Evolutionary conservation across 2,888 invertebrate genomes (phyloP).

Genomic region (Emesis castigata): DNA sequence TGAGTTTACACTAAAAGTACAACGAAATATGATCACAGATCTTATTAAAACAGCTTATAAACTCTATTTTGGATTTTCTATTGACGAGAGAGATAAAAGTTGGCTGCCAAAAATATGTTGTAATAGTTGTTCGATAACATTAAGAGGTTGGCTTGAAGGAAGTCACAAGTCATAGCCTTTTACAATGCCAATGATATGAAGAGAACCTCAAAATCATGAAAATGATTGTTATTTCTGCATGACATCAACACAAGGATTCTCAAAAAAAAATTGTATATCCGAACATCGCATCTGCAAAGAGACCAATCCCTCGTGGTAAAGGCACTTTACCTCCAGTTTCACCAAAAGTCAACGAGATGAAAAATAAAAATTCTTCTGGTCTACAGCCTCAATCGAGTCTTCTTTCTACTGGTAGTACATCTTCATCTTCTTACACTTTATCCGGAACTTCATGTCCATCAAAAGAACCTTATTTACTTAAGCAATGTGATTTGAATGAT

Average conservation of each 20-base stretch:
- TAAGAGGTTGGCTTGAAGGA: slow-evolving; percentile 21
- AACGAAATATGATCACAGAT: slow-evolving; percentile 3
- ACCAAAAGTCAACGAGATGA: background rate
- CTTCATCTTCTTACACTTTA: background rate
- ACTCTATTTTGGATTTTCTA: slow-evolving; percentile 14
- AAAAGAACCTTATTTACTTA: slow-evolving; percentile 18
- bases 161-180: slow-evolving; percentile 24
- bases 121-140: slow-evolving; percentile 26
- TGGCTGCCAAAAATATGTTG: slow-evolving; percentile 16
- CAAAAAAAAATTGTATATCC: slow-evolving; percentile 21
- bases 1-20: slow-evolving; percentile 3
- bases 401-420: background rate
- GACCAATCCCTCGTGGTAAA: slow-evolving; percentile 17
- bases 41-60: slow-evolving; percentile 16
- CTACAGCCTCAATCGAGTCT: background rate
- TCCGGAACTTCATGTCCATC: slow-evolving; percentile 3
- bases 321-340: slow-evolving; percentile 10
- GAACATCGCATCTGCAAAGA: slow-evolving; percentile 16
- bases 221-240: slow-evolving; percentile 43
- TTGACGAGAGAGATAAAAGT: slow-evolving; percentile 6
- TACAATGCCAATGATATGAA: slow-evolving; percentile 37
- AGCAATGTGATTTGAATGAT: slow-evolving; percentile 16
- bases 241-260: slow-evolving; percentile 13
- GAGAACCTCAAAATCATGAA: slow-evolving; percentile 21
- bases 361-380: background rate